These are phyloP conservation scores for Lepidocolaptes lacrymiger DNA, from an alignment of 2,797 vertebrate species.

Conservation along the genomic window DNA sequence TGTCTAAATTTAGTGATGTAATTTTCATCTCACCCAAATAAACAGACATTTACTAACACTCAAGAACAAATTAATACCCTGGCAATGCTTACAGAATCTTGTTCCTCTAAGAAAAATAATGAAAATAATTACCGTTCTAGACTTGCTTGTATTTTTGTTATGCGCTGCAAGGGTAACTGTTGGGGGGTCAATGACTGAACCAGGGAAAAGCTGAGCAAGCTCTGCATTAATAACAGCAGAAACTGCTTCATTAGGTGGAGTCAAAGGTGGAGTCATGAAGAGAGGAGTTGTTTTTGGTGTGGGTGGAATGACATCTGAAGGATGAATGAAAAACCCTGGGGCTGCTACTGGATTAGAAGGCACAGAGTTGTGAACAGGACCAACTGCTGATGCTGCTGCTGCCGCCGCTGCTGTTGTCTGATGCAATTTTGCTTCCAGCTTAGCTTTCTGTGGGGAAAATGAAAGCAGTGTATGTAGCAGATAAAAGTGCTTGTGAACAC, in stretches of 20 bases:
- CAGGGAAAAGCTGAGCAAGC: conserved; percentile 95
- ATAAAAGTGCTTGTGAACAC: background rate
- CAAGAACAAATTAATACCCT: background rate
- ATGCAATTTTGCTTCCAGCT: conserved; percentile 97
- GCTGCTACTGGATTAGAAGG: conserved; percentile 92
- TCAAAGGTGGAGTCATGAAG: conserved; percentile 98
- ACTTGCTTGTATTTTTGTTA: conserved; percentile 91
- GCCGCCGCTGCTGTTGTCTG: conserved; percentile 93
- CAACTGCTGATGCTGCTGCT: conserved; percentile 83
- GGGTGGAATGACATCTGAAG: conserved; percentile 96
- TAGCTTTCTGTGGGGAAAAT: conserved; percentile 89
- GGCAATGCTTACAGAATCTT: background rate
- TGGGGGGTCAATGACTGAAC: conserved; percentile 92
- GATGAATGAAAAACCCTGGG: conserved; percentile 98
- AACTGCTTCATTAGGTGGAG: conserved; percentile 96
- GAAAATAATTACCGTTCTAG: conserved; percentile 87
- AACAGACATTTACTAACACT: background rate
- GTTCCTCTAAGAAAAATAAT: background rate
- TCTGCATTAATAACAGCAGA: conserved; percentile 96
- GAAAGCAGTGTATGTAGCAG: conserved; percentile 57
- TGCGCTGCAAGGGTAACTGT: conserved; percentile 94
- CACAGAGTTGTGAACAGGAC: conserved; percentile 94
- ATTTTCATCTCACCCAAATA: background rate
- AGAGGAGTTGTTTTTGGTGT: conserved; percentile 98
- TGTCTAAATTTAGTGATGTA: background rate